These are phyloP conservation scores for Drepana arcuata DNA, from an alignment of 1,140 invertebrate species.

Conservation along the genomic window DNA sequence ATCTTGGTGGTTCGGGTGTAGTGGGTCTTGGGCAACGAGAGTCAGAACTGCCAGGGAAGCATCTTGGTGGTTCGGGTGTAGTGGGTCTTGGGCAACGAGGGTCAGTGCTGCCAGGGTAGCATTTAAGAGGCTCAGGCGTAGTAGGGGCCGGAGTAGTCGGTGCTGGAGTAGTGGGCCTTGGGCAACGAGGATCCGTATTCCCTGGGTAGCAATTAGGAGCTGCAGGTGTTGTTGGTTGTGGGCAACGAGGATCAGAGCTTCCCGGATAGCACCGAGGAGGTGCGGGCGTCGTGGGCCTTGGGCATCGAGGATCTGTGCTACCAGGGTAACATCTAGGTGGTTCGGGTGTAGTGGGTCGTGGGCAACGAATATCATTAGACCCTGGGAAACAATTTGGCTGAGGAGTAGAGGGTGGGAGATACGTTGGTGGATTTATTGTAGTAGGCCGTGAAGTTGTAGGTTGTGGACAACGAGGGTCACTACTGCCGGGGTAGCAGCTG, in stretches of 20 bases:
- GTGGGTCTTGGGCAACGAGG: constrained; percentile 39
- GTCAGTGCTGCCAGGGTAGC: constrained; percentile 29
- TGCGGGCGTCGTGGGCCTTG: constrained; percentile 15
- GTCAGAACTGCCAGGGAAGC: constrained; percentile 58
- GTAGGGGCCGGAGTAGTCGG: constrained; percentile 29
- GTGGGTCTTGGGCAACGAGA: constrained; percentile 47
- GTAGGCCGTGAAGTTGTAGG: constrained; percentile 20
- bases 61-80: constrained; percentile 24
- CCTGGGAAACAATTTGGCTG: constrained; percentile 39
- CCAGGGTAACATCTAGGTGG: constrained; percentile 36
- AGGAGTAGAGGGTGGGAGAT: constrained; percentile 31
- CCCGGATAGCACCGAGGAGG: constrained; percentile 36
- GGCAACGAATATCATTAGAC: constrained; percentile 29
- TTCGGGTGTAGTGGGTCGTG: constrained; percentile 14
- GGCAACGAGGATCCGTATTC: constrained; percentile 51
- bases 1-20: constrained; percentile 16
- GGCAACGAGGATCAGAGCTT: constrained; percentile 47
- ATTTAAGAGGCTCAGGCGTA: constrained; percentile 26
- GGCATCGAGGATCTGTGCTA: constrained; percentile 10
- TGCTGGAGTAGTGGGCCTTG: constrained; percentile 24
- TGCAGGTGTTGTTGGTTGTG: constrained; percentile 18
- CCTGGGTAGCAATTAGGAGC: constrained; percentile 31
- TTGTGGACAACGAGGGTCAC: constrained; percentile 25
- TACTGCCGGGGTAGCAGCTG: constrained; percentile 42
- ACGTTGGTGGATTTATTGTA: constrained; percentile 26